Conservation (phyloP, 2,113 vertebrate species). For the Hucho hucho region DNA sequence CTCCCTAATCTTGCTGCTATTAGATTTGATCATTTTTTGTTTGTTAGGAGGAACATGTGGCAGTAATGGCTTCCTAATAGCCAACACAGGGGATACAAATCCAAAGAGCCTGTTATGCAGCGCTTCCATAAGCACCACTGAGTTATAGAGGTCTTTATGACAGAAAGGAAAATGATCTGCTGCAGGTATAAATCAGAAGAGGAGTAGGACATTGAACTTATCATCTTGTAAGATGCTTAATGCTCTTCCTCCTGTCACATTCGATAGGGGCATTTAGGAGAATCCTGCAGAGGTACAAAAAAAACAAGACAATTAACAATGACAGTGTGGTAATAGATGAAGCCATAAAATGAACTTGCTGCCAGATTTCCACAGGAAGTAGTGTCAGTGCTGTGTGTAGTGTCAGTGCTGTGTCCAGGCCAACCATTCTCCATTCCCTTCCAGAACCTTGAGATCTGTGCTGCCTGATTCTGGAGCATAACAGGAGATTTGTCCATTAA, state of each 20-base stretch:
- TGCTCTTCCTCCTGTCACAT: constrained; percentile 99
- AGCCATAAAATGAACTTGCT: constrained; percentile 99
- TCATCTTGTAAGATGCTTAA: constrained; percentile 99
- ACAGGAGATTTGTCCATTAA: neutral
- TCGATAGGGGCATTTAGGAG: constrained; percentile 99
- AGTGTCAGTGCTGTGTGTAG: constrained; percentile 88
- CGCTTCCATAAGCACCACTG: constrained; percentile 98
- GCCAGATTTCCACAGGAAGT: constrained; percentile 98
- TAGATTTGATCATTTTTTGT: constrained; percentile 99
- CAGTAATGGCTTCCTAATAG: constrained; percentile 99
- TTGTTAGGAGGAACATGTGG: constrained; percentile 93
- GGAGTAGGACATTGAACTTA: constrained; percentile 99
- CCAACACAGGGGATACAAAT: constrained; percentile 95
- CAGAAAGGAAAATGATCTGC: constrained; percentile 99
- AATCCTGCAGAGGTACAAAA: constrained; percentile 99
- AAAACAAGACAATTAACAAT: constrained; percentile 98
- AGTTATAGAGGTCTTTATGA: constrained; percentile 99
- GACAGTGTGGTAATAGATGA: constrained; percentile 99
- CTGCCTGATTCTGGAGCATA: constrained; percentile 20
- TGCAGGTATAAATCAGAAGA: constrained; percentile 99
- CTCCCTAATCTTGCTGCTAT: constrained; percentile 97
- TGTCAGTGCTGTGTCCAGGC: constrained; percentile 85
- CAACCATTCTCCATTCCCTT: constrained; percentile 81
- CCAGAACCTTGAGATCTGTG: constrained; percentile 5
- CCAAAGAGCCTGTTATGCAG: constrained; percentile 88